A percentile compares a stretch with the other conserved stretches of the same genome.
Evolutionary conservation across 2,888 invertebrate species (phyloP).

Genomic region (Drosophila hamatofila): DNA sequence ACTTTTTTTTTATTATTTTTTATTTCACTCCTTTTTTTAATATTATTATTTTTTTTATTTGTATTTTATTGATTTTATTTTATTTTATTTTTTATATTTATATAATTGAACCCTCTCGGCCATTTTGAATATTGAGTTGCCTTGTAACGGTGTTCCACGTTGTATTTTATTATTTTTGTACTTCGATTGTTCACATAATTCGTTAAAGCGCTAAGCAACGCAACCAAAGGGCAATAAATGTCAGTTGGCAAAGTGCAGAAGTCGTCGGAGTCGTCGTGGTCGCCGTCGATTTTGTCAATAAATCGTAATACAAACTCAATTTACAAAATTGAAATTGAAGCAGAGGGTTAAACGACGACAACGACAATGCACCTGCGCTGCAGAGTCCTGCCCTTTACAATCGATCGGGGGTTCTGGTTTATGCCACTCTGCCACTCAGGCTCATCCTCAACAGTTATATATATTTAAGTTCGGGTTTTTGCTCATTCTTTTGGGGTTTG

Average conservation of each 20-base stretch:
- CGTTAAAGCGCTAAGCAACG: slow-evolving; percentile 68
- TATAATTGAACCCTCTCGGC: slow-evolving; percentile 37
- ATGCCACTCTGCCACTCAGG: slow-evolving; percentile 13
- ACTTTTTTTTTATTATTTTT: background rate
- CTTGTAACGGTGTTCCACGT: slow-evolving; percentile 10
- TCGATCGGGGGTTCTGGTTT: slow-evolving; percentile 23
- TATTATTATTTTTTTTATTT: background rate
- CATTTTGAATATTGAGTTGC: slow-evolving; percentile 45
- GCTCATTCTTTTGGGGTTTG: slow-evolving; percentile 39
- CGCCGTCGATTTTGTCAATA: slow-evolving; percentile 69
- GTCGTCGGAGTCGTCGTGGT: slow-evolving; percentile 27
- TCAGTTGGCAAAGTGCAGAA: slow-evolving; percentile 63
- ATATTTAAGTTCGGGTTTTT: background rate
- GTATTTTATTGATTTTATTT: no score
- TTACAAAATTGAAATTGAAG: slow-evolving; percentile 81
- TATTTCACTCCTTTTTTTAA: background rate
- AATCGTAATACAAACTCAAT: slow-evolving; percentile 82
- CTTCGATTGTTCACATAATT: slow-evolving; percentile 47
- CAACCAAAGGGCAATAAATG: slow-evolving; percentile 78
- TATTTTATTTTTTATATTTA: background rate
- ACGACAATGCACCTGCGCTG: slow-evolving; percentile 57
- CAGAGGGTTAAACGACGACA: slow-evolving; percentile 70
- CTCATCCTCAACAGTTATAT: slow-evolving; percentile 3
- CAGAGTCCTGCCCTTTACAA: slow-evolving; percentile 5
- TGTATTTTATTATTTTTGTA: slow-evolving; percentile 3